Evolutionary conservation across 2,113 vertebrate species (phyloP).

Genomic region (Eolophus roseicapilla): DNA sequence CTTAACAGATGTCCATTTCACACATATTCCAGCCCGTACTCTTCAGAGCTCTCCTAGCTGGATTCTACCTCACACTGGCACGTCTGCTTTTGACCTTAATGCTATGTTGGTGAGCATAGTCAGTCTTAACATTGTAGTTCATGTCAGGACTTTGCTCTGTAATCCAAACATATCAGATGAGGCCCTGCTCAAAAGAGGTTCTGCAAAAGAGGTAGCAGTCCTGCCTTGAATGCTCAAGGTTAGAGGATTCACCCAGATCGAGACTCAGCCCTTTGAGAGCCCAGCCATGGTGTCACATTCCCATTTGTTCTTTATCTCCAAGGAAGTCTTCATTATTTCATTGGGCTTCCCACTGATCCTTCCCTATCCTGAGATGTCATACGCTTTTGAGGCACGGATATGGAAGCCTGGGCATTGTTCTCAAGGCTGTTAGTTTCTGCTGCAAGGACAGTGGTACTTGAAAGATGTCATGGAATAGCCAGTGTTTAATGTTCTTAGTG

Average conservation of each 20-base stretch:
- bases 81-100: neutral
- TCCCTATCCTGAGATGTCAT: neutral
- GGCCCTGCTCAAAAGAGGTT: neutral
- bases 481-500: neutral
- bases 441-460: neutral
- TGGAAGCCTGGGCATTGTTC: neutral
- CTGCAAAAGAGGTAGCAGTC: neutral
- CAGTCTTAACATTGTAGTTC: neutral
- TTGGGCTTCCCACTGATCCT: neutral
- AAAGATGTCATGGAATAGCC: neutral
- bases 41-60: neutral
- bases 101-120: neutral
- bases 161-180: neutral
- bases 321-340: neutral
- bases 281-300: neutral
- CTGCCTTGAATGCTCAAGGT: neutral
- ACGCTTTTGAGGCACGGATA: neutral
- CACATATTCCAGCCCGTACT: neutral
- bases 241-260: neutral
- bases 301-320: neutral
- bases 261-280: neutral
- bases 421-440: neutral
- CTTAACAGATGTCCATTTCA: neutral
- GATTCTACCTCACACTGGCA: neutral
- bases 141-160: neutral